Percentiles rank a stretch among this genome's conserved stretches.
phyloP scores from a whole-genome alignment of 2,113 vertebrate species.

The Alethe diademata region DNA sequence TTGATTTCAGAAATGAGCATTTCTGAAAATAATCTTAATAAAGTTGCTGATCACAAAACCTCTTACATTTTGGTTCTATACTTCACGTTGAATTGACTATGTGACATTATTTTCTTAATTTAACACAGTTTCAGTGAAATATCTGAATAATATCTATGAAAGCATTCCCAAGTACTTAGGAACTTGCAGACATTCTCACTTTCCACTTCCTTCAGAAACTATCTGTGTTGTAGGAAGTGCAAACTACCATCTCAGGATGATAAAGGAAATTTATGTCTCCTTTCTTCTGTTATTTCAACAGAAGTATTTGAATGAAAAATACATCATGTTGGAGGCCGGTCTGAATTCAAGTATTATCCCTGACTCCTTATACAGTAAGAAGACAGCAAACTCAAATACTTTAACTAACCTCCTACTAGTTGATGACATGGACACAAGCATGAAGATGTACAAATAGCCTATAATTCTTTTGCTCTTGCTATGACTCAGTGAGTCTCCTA shows the following conservation, averaged over 20 bases:
- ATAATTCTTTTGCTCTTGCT: neutral
- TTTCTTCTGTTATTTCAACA: neutral
- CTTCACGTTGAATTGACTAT: accelerated
- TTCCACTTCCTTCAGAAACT: neutral
- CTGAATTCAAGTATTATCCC: neutral
- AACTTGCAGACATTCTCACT: neutral
- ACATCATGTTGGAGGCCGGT: neutral
- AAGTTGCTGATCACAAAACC: neutral
- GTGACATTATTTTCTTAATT: neutral
- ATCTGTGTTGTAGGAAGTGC: neutral
- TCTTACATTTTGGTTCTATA: neutral
- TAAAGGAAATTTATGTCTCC: neutral
- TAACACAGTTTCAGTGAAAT: neutral
- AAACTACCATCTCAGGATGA: neutral
- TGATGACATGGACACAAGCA: neutral
- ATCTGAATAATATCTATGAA: neutral
- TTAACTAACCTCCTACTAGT: neutral
- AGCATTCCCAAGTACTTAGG: neutral
- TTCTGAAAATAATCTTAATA: neutral
- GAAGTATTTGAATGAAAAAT: neutral
- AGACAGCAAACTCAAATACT: neutral
- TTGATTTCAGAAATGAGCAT: too few relatives aligned
- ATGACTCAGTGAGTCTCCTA: neutral
- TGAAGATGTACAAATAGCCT: neutral
- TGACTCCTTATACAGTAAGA: neutral